Conservation (phyloP, 2,113 vertebrate genomes). For the Dasyornis broadbenti region DNA sequence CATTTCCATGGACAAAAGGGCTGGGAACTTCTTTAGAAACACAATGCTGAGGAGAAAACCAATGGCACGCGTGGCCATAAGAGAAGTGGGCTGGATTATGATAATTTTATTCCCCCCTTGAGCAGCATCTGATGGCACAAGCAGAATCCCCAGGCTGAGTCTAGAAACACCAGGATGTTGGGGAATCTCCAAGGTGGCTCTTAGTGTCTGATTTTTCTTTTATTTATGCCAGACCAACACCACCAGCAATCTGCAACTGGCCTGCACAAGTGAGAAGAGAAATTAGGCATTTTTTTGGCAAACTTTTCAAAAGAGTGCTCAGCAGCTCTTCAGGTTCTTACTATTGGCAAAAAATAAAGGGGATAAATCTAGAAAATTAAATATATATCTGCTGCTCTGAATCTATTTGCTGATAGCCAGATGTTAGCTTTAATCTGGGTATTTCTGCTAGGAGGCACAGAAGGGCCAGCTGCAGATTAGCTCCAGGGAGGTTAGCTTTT, state of each 20-base stretch:
- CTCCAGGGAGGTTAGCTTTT: background rate
- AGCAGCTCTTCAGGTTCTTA: background rate
- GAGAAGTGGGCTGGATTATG: background rate
- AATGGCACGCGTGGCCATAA: fast-evolving
- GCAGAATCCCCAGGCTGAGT: background rate
- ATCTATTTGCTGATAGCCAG: conserved; percentile 37
- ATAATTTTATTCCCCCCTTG: background rate
- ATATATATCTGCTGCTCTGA: conserved; percentile 1
- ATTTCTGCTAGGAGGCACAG: background rate
- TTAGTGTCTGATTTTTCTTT: background rate
- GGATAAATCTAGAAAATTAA: conserved; percentile 30
- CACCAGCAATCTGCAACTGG: background rate
- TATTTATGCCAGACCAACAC: background rate
- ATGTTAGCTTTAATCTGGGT: conserved; percentile 13
- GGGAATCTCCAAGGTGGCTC: background rate
- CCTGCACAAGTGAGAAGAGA: background rate
- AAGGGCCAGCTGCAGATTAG: background rate
- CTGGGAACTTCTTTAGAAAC: background rate
- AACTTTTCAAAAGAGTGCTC: conserved; percentile 24
- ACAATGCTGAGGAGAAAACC: background rate
- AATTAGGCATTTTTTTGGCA: background rate
- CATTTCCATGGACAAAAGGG: background rate
- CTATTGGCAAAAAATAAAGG: conserved; percentile 42
- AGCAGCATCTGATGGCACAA: background rate
- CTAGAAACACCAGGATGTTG: background rate